Evolutionary conservation across 2,888 invertebrate species (phyloP).

Genomic region (Oligia fasciuncula): DNA sequence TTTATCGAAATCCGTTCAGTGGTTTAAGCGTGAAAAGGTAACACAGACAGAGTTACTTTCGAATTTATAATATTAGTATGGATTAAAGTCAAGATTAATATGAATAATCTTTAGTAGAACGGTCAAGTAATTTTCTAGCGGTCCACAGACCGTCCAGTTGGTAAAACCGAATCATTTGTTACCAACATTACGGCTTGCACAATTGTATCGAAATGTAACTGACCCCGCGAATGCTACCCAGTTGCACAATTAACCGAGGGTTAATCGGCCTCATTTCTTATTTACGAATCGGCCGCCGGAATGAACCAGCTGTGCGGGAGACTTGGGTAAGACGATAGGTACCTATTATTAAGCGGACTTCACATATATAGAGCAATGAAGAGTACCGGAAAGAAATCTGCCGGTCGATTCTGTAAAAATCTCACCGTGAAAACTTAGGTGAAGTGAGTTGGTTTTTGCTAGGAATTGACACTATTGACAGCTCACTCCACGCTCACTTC

Average conservation of each 20-base stretch:
- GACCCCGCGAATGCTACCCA: slow-evolving; percentile 29
- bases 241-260: slow-evolving; percentile 51
- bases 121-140: slow-evolving; percentile 10
- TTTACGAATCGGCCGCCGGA: slow-evolving; percentile 36
- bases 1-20: no score
- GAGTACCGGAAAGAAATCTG: neutral
- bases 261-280: slow-evolving; percentile 50
- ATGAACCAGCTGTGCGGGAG: slow-evolving; percentile 28
- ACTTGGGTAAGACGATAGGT: slow-evolving; percentile 3
- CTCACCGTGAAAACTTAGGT: no score
- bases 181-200: slow-evolving; percentile 27
- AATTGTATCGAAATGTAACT: slow-evolving; percentile 29
- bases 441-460: no score
- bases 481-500: no score
- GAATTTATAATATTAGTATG: no score
- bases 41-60: no score
- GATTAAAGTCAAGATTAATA: no score
- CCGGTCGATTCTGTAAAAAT: no score
- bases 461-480: no score
- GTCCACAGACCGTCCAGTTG: neutral
- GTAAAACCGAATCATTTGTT: slow-evolving; percentile 14
- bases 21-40: no score
- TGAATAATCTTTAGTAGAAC: neutral
- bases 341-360: neutral
- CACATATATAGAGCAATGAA: no score